These are phyloP conservation scores for Sylvicola cinctus DNA, from an alignment of 2,888 invertebrate genomes.

Conservation along the genomic window DNA sequence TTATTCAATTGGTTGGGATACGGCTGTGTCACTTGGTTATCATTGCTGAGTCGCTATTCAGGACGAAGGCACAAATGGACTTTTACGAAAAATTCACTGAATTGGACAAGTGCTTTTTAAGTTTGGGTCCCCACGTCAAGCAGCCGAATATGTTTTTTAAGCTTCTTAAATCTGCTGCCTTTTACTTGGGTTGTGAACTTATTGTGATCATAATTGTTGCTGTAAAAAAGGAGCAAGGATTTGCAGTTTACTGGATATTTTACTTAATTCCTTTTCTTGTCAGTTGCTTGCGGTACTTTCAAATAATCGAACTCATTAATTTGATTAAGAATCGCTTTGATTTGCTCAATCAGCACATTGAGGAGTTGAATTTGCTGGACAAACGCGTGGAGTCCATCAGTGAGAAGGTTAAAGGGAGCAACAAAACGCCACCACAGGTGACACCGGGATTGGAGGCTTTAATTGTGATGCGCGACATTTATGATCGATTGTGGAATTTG, in stretches of 20 bases:
- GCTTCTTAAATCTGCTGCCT: not conserved
- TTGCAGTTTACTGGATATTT: not conserved
- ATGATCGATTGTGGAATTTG: slow-evolving; percentile 18
- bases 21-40: not conserved
- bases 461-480: slow-evolving; percentile 15
- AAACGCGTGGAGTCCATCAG: not conserved
- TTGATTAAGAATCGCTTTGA: not conserved
- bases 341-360: not conserved
- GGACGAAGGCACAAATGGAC: not conserved
- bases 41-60: not conserved
- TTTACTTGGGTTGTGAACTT: not conserved
- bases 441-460: not conserved
- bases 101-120: not conserved
- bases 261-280: not conserved
- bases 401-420: not conserved
- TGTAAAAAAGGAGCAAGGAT: not conserved
- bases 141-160: too few species aligned
- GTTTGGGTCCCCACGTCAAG: too few species aligned
- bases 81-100: not conserved
- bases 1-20: not conserved
- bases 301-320: not conserved
- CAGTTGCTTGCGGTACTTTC: not conserved
- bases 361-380: not conserved
- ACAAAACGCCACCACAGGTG: not conserved
- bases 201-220: not conserved